These are phyloP conservation scores for Phalacrocorax brasilianus DNA, from an alignment of 2,113 vertebrate species.

Conservation along the genomic window DNA sequence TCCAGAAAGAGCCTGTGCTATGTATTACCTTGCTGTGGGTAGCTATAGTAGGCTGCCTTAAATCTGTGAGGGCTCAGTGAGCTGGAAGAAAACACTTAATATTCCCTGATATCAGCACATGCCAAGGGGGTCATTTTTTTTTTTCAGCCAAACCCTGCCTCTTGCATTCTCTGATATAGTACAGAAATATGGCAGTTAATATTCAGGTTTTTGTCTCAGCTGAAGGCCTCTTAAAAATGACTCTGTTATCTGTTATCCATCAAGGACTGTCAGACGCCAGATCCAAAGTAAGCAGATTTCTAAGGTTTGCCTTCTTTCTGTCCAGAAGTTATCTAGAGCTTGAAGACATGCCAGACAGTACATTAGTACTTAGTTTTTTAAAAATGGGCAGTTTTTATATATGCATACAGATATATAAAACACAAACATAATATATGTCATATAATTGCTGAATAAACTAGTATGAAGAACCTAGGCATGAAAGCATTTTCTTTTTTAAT, in stretches of 20 bases:
- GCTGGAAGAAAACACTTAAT: neutral
- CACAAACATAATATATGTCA: neutral
- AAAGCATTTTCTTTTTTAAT: neutral
- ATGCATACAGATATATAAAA: neutral
- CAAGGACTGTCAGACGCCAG: neutral
- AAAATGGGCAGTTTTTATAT: neutral
- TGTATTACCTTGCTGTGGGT: neutral
- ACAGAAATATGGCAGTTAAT: neutral
- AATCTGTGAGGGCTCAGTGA: neutral
- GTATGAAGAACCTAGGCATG: neutral
- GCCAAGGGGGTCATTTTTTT: neutral
- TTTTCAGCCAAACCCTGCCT: neutral
- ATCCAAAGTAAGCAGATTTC: neutral
- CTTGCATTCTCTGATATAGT: neutral
- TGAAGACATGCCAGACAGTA: neutral
- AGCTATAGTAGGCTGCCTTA: neutral
- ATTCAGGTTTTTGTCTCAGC: neutral
- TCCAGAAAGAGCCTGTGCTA: neutral
- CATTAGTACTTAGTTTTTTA: neutral
- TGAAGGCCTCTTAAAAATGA: neutral
- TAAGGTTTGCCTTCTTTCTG: neutral
- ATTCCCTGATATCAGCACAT: neutral
- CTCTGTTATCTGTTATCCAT: neutral
- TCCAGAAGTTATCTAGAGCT: neutral
- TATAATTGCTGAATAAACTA: neutral